These are phyloP conservation scores for Indicator indicator DNA, from an alignment of 2,113 vertebrate genomes.

Conservation along the genomic window DNA sequence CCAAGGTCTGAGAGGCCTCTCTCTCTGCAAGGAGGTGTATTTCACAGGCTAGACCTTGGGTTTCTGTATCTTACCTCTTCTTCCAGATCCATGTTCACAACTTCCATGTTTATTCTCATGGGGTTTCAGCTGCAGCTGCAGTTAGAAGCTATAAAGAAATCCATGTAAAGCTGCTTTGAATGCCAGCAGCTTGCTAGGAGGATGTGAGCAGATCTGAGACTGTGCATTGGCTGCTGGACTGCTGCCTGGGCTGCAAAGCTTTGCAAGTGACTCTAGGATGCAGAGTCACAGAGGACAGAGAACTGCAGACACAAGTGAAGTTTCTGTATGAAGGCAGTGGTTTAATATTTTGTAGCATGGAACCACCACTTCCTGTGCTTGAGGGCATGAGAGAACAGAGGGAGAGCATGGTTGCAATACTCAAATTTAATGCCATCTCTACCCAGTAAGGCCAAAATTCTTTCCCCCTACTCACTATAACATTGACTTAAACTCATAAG, in stretches of 20 bases:
- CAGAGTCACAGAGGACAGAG: slow-evolving; percentile 18
- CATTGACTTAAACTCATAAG: slow-evolving; percentile 45
- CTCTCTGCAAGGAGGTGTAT: neutral
- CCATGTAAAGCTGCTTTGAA: neutral
- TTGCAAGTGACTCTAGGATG: slow-evolving; percentile 23
- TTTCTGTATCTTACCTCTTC: neutral
- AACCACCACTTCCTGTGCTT: slow-evolving; percentile 33
- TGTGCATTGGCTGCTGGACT: slow-evolving; percentile 41
- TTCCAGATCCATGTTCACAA: neutral
- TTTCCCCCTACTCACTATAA: slow-evolving; percentile 57
- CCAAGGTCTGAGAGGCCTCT: neutral
- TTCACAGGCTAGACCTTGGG: neutral
- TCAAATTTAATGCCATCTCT: slow-evolving; percentile 57
- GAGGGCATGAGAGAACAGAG: slow-evolving; percentile 27
- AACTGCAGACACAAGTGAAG: slow-evolving; percentile 31
- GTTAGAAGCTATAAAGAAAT: neutral
- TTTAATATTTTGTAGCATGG: slow-evolving; percentile 15
- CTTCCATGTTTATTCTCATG: neutral
- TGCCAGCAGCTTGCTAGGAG: slow-evolving; percentile 33
- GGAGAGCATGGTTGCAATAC: slow-evolving; percentile 52
- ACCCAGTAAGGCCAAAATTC: slow-evolving; percentile 57
- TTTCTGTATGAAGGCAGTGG: neutral
- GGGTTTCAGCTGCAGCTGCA: neutral
- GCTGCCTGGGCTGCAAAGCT: slow-evolving; percentile 19
- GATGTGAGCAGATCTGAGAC: slow-evolving; percentile 13